Percentiles rank a stretch among this genome's conserved stretches.
phyloP scores from a whole-genome alignment of 2,113 vertebrate species.

The Anarhynchus alexandrinus region DNA sequence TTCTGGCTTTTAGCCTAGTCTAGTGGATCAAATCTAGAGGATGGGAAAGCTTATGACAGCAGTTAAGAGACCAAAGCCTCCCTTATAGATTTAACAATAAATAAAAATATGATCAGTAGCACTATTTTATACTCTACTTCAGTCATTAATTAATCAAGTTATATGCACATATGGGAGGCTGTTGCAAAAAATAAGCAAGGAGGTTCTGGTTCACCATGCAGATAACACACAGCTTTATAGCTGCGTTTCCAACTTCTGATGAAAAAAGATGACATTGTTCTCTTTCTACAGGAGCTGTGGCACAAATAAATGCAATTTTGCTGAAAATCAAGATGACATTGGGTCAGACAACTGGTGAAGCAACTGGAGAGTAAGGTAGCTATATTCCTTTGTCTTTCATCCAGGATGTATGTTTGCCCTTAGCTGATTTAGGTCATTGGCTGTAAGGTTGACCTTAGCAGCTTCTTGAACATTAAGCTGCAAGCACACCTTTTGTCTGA shows the following conservation, averaged over 20 bases:
- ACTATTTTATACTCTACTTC: neutral
- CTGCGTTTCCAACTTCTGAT: neutral
- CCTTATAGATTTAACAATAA: neutral
- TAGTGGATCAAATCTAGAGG: neutral
- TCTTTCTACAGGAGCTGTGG: neutral
- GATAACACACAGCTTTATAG: neutral
- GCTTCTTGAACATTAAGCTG: neutral
- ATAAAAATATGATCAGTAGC: neutral
- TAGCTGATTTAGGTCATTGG: neutral
- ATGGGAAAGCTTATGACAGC: neutral
- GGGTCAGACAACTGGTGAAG: neutral
- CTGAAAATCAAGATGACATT: neutral
- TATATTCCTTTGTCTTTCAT: neutral
- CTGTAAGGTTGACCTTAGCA: neutral
- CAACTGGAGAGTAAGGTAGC: neutral
- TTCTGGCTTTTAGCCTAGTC: neutral
- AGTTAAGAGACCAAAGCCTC: neutral
- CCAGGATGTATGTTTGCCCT: neutral
- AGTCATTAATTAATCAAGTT: constrained; percentile 2
- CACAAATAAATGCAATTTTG: neutral
- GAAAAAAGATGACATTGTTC: neutral
- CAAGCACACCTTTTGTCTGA: neutral
- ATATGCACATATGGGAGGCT: neutral
- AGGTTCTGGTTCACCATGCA: constrained; percentile 1
- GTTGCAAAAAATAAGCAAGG: neutral